phyloP scores from a whole-genome alignment of 2,888 invertebrate genomes.

The Philereme transversata region DNA sequence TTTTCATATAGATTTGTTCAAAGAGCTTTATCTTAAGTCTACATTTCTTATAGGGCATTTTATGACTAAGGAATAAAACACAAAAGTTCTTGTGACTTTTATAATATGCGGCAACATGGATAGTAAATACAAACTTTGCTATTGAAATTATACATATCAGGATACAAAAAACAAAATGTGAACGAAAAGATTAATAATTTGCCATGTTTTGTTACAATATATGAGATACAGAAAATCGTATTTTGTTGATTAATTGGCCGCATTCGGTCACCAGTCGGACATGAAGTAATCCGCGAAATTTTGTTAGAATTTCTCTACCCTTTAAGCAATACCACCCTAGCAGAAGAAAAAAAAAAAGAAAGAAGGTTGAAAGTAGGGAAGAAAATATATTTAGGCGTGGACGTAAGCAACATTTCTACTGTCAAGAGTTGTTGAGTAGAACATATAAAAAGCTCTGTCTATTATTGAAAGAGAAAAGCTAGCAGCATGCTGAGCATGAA shows the following conservation, averaged over 20 bases:
- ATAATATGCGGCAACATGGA: slow-evolving; percentile 27
- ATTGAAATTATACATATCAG: slow-evolving; percentile 5
- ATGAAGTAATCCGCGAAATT: not conserved
- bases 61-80: slow-evolving; percentile 3
- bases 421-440: no score
- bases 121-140: slow-evolving; percentile 14
- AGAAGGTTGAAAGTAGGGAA: no score
- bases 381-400: no score
- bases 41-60: not conserved
- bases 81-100: slow-evolving; percentile 15
- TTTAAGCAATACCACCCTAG: no score
- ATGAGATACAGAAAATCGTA: slow-evolving; percentile 1
- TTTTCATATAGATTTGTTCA: no score
- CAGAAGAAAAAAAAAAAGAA: no score
- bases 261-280: slow-evolving; percentile 30
- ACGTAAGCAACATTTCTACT: no score
- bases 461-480: no score
- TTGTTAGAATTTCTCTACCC: not conserved
- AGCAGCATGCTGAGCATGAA: no score
- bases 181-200: slow-evolving; percentile 6
- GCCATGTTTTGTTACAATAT: slow-evolving; percentile 1
- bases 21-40: no score
- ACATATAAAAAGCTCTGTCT: no score
- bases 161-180: slow-evolving; percentile 13
- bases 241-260: slow-evolving; percentile 24